Conservation (phyloP, 2,888 invertebrate species). For the Meiosimyza decipiens region DNA sequence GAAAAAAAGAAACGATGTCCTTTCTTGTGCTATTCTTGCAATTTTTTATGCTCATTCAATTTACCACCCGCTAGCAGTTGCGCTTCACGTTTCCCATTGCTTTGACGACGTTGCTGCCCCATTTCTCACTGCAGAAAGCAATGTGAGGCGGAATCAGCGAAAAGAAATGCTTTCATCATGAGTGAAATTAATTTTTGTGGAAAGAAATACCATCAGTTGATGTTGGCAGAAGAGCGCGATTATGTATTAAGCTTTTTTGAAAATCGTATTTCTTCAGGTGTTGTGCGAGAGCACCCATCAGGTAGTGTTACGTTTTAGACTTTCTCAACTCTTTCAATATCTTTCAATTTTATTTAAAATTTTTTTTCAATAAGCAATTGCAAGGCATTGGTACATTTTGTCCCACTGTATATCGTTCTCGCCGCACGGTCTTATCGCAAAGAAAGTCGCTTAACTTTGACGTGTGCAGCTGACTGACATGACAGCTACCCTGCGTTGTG, state of each 20-base stretch:
- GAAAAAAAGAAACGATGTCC: constrained; percentile 41
- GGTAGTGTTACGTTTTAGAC: too few relatives aligned
- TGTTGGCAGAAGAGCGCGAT: too few relatives aligned
- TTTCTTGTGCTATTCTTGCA: constrained; percentile 41
- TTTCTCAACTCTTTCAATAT: too few relatives aligned
- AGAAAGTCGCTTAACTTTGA: constrained; percentile 8
- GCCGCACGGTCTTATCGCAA: constrained; percentile 1
- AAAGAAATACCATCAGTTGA: too few relatives aligned
- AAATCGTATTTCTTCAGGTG: too few relatives aligned
- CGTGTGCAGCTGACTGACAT: constrained; percentile 1
- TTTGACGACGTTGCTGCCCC: constrained; percentile 15
- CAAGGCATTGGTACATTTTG: too few relatives aligned
- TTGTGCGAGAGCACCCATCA: too few relatives aligned
- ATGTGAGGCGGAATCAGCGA: neutral
- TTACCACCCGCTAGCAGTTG: constrained; percentile 48
- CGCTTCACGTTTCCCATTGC: constrained; percentile 33
- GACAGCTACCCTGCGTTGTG: neutral
- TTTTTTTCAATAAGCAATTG: too few relatives aligned
- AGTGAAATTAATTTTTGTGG: neutral
- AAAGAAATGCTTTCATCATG: neutral
- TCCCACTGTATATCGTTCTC: too few relatives aligned
- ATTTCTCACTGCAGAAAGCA: neutral
- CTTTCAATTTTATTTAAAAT: too few relatives aligned
- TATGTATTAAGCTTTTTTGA: too few relatives aligned
- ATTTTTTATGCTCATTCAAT: constrained; percentile 48